Percentiles rank a stretch among this genome's conserved stretches.
Conservation (phyloP, 2,113 vertebrate species). For the Catagonus wagneri region DNA sequence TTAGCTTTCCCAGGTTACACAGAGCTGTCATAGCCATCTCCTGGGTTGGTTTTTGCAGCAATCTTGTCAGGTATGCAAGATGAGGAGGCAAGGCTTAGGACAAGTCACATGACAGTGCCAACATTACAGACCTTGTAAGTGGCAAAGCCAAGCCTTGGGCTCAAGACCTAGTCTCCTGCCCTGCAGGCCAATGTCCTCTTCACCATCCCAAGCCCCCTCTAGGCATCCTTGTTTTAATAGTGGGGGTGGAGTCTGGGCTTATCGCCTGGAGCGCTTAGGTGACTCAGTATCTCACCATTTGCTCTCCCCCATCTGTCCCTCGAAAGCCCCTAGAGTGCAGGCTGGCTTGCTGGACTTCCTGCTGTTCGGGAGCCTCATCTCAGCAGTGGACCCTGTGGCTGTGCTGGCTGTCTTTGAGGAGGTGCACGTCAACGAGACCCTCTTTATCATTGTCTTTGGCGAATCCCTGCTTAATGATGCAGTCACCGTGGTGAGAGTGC, state of each 20-base stretch:
- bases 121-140: neutral
- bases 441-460: constrained; percentile 99
- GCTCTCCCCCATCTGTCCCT: constrained; percentile 23
- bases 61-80: constrained; percentile 61
- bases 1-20: neutral
- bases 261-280: neutral
- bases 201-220: neutral
- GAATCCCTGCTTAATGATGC: constrained; percentile 98
- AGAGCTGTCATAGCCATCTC: constrained; percentile 19
- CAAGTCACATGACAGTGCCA: constrained; percentile 43
- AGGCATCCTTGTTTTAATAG: neutral
- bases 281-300: neutral
- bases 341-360: constrained; percentile 97
- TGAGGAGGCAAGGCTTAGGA: constrained; percentile 28
- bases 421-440: constrained; percentile 96
- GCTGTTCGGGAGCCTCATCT: constrained; percentile 96
- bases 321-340: constrained; percentile 89
- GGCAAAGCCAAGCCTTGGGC: constrained; percentile 9
- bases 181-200: neutral
- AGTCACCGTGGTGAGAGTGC: constrained; percentile 95
- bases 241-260: neutral
- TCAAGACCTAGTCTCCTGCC: neutral
- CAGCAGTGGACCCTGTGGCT: constrained; percentile 96
- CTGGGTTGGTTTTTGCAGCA: constrained; percentile 14
- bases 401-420: constrained; percentile 97